Conservation (phyloP, 2,888 invertebrate genomes). For the Phragmatobia fuliginosa region DNA sequence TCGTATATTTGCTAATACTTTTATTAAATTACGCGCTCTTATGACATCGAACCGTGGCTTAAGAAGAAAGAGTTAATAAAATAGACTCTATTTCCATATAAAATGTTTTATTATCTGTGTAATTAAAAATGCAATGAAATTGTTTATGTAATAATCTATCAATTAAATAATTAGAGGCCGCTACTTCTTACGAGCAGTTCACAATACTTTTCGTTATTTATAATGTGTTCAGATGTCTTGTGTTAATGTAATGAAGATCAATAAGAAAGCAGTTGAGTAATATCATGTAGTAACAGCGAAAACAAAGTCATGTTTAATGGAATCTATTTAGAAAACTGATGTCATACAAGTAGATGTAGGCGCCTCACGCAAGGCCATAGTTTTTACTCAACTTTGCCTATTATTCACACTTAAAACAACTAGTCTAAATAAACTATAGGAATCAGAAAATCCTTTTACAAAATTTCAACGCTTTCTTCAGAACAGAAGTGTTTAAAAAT, state of each 20-base stretch:
- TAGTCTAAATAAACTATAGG: constrained; percentile 34
- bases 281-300: constrained; percentile 37
- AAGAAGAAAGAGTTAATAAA: not conserved
- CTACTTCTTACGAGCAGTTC: not conserved
- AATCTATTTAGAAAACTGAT: constrained; percentile 84
- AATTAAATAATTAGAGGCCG: not conserved
- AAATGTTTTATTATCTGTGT: not conserved
- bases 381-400: constrained; percentile 57
- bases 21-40: not conserved
- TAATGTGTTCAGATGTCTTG: not conserved
- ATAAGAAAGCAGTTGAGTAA: constrained; percentile 42
- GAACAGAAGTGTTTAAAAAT: constrained; percentile 21
- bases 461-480: constrained; percentile 28
- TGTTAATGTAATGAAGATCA: constrained; percentile 26
- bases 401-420: constrained; percentile 53
- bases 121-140: not conserved
- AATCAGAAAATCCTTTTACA: constrained; percentile 19
- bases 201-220: not conserved
- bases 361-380: constrained; percentile 72
- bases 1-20: not conserved
- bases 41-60: not conserved
- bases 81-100: not conserved
- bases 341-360: constrained; percentile 74
- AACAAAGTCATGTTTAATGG: constrained; percentile 65
- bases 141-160: not conserved